A percentile compares a stretch with the other conserved stretches of the same genome.
phyloP scores from a whole-genome alignment of 2,113 vertebrate genomes.

The Climacteris rufus region DNA sequence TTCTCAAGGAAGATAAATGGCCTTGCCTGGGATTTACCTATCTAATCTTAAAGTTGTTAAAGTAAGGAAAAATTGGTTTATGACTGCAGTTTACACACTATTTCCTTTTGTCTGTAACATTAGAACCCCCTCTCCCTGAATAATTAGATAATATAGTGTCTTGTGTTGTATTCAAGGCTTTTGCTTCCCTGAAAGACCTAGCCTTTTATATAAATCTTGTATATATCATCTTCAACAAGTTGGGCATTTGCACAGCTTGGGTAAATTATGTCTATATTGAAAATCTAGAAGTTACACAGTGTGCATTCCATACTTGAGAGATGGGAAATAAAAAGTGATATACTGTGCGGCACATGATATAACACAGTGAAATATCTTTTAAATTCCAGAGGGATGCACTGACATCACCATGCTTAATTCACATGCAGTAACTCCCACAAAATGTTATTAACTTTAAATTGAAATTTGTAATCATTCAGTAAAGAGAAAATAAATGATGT shows the following conservation, averaged over 20 bases:
- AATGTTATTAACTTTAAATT: constrained; percentile 68
- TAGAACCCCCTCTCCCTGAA: background rate
- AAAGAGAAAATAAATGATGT: constrained; percentile 72
- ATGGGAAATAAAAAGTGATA: constrained; percentile 83
- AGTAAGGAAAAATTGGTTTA: background rate
- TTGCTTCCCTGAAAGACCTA: constrained; percentile 56
- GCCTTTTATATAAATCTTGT: constrained; percentile 69
- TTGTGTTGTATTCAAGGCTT: constrained; percentile 38
- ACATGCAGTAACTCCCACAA: constrained; percentile 58
- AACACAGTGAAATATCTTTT: constrained; percentile 75
- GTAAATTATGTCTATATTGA: constrained; percentile 78
- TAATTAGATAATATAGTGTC: constrained; percentile 31
- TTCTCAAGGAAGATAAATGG: background rate
- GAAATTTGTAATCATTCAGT: constrained; percentile 62
- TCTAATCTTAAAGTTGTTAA: background rate
- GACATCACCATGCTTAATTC: constrained; percentile 74
- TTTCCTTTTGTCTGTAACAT: constrained; percentile 49
- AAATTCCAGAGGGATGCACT: constrained; percentile 70
- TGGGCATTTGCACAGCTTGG: constrained; percentile 71
- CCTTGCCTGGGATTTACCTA: background rate
- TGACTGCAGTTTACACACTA: background rate
- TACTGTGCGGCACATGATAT: constrained; percentile 74
- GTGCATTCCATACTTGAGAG: constrained; percentile 75
- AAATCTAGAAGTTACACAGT: constrained; percentile 76
- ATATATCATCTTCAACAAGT: constrained; percentile 65